phyloP scores from a whole-genome alignment of 1,140 invertebrate genomes.

The Bombus pascuorum region DNA sequence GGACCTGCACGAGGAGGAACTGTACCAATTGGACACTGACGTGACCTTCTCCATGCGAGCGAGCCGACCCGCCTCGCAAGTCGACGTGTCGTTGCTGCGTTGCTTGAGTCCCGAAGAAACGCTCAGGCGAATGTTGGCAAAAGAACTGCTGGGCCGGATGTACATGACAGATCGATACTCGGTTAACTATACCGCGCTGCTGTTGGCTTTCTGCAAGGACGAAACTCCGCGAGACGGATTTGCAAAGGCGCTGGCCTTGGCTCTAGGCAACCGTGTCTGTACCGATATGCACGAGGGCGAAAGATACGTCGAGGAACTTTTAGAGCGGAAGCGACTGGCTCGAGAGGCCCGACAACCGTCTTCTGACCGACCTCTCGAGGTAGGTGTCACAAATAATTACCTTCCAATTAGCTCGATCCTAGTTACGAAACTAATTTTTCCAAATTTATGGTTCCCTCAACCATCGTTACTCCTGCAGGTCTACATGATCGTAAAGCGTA shows the following conservation, averaged over 20 bases:
- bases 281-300: constrained; percentile 79
- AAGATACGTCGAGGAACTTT: constrained; percentile 60
- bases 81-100: too few species aligned
- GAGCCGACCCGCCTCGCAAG: neutral
- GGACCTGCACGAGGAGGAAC: neutral
- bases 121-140: constrained; percentile 73
- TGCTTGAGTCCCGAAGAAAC: neutral
- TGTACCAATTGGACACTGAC: neutral
- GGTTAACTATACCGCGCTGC: constrained; percentile 84
- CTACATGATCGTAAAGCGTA: too few species aligned
- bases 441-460: too few species aligned
- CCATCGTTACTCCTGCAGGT: too few species aligned
- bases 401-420: too few species aligned
- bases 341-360: neutral
- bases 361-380: constrained; percentile 23
- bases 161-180: constrained; percentile 78
- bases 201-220: constrained; percentile 85
- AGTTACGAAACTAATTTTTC: too few species aligned
- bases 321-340: constrained; percentile 28
- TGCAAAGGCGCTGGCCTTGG: constrained; percentile 82
- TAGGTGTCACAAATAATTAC: neutral
- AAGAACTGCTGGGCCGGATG: constrained; percentile 83
- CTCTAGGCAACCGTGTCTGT: constrained; percentile 83
- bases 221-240: constrained; percentile 82
- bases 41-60: neutral